Conservation (phyloP, 2,888 invertebrate species). For the Zootermopsis nevadensis region DNA sequence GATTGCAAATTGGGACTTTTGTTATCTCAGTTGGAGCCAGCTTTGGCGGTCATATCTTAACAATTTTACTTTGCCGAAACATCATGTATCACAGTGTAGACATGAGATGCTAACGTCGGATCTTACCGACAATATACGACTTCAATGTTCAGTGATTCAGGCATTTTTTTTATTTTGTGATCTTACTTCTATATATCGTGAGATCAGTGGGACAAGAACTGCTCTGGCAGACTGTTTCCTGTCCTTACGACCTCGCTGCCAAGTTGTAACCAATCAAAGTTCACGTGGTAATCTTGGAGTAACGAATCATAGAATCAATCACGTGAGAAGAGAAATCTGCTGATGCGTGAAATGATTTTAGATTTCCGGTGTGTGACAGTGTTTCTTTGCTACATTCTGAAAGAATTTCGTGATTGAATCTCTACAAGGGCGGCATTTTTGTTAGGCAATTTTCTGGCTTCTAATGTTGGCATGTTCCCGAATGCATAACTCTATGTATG, state of each 20-base stretch:
- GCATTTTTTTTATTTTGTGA: too few relatives aligned
- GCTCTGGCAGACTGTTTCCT: neutral
- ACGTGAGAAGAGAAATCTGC: neutral
- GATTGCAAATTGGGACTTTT: too few relatives aligned
- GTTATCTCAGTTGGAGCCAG: too few relatives aligned
- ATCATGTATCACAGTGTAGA: too few relatives aligned
- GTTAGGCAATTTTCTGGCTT: neutral
- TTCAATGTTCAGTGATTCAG: too few relatives aligned
- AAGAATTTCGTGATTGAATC: neutral
- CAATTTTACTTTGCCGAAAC: too few relatives aligned
- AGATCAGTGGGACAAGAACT: neutral
- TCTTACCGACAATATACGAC: too few relatives aligned
- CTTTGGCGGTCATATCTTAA: too few relatives aligned
- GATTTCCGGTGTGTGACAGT: constrained; percentile 13
- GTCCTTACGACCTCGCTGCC: neutral
- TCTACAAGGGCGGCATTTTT: neutral
- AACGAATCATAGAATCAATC: neutral
- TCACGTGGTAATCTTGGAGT: neutral
- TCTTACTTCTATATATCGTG: neutral
- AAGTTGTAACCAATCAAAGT: neutral
- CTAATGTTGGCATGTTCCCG: neutral
- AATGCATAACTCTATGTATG: neutral
- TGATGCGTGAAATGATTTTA: constrained; percentile 1
- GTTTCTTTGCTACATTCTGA: too few relatives aligned
- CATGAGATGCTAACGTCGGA: too few relatives aligned